These are phyloP conservation scores for Pogonocichla stellata DNA, from an alignment of 2,113 vertebrate species.

Conservation along the genomic window DNA sequence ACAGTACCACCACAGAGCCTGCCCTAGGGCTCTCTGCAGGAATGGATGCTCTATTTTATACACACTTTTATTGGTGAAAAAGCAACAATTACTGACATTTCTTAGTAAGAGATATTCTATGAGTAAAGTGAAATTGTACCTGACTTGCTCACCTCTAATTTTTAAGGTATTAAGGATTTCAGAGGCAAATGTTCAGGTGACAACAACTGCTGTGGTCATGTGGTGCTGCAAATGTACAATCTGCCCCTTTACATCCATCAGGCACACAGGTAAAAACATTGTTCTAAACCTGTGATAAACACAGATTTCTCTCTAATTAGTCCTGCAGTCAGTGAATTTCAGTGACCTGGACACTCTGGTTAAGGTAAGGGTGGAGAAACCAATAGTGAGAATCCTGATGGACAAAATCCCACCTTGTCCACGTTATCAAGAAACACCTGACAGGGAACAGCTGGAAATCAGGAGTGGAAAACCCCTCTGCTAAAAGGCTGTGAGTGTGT, in stretches of 20 bases:
- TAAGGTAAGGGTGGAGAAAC: neutral
- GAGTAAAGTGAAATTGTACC: neutral
- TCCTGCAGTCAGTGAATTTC: neutral
- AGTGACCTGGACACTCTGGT: neutral
- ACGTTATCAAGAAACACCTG: neutral
- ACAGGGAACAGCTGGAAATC: neutral
- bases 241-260: neutral
- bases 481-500: neutral
- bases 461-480: neutral
- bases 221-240: neutral
- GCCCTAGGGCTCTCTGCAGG: neutral
- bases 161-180: neutral
- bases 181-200: neutral
- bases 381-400: neutral
- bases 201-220: neutral
- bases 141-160: neutral
- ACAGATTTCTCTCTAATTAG: neutral
- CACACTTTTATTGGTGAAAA: neutral
- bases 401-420: neutral
- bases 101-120: neutral
- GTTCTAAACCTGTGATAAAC: neutral
- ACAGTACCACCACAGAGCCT: neutral
- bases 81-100: neutral
- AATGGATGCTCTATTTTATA: neutral
- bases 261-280: neutral